These are phyloP conservation scores for Dryobates pubescens DNA, from an alignment of 2,797 vertebrate genomes.

Conservation along the genomic window DNA sequence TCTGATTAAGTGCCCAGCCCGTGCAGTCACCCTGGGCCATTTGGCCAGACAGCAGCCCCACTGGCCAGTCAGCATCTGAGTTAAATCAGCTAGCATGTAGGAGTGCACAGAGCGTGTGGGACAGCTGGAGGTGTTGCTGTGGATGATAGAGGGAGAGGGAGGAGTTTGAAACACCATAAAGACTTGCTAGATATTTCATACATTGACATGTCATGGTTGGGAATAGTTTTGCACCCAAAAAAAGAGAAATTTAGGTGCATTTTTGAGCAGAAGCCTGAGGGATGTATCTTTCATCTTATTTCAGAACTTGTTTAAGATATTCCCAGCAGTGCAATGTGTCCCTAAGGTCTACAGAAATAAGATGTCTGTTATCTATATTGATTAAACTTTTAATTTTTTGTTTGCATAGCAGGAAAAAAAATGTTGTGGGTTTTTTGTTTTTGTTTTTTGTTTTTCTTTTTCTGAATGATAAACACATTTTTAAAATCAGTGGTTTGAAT, in stretches of 20 bases:
- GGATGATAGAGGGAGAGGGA: not conserved
- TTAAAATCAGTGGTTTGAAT: not conserved
- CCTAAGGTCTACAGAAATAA: not conserved
- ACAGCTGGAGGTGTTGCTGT: not conserved
- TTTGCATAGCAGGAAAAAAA: not conserved
- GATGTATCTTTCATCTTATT: not conserved
- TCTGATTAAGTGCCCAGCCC: not conserved
- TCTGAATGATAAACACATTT: not conserved
- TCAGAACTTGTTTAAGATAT: not conserved
- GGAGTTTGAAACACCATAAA: not conserved
- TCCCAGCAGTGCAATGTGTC: not conserved
- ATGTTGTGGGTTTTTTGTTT: not conserved
- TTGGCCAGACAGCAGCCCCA: not conserved
- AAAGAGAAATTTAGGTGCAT: not conserved
- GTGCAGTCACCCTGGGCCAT: not conserved
- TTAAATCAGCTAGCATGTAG: rapidly evolving
- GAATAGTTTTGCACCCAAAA: not conserved
- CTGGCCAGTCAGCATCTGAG: not conserved
- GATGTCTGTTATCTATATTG: not conserved
- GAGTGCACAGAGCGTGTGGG: not conserved
- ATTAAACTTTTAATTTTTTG: not conserved
- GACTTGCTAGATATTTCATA: not conserved
- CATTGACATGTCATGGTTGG: not conserved
- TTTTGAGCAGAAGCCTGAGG: not conserved
- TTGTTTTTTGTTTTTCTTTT: not conserved